Percentiles rank a stretch among this genome's conserved stretches.
These are phyloP conservation scores for Chelmon rostratus DNA, from an alignment of 2,797 vertebrate genomes.

Conservation along the genomic window DNA sequence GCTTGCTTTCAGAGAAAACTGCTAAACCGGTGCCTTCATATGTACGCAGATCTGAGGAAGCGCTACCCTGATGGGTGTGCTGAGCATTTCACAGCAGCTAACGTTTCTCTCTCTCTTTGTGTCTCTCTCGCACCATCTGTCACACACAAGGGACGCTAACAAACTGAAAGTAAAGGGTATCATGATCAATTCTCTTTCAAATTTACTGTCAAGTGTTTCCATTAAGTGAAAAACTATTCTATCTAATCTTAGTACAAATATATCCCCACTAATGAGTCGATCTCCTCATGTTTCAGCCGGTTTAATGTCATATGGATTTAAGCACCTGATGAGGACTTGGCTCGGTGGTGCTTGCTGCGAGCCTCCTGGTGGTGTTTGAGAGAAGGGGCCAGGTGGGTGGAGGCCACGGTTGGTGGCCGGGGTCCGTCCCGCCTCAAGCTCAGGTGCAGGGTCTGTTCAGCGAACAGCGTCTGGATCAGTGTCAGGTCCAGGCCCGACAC, in stretches of 20 bases:
- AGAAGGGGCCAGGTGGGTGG: slow-evolving; percentile 63
- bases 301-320: not conserved
- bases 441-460: slow-evolving; percentile 87
- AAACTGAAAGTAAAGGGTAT: slow-evolving; percentile 18
- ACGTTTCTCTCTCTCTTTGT: not conserved
- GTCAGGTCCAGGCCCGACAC: slow-evolving; percentile 89
- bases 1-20: slow-evolving; percentile 3
- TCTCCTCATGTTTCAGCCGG: not conserved
- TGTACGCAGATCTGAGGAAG: slow-evolving; percentile 12
- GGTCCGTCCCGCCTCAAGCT: slow-evolving; percentile 82
- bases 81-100: slow-evolving; percentile 8
- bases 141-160: not conserved
- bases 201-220: not conserved
- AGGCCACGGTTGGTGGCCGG: slow-evolving; percentile 44
- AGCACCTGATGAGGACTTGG: slow-evolving; percentile 91
- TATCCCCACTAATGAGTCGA: not conserved
- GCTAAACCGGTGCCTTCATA: not conserved
- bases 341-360: slow-evolving; percentile 87
- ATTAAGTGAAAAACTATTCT: slow-evolving; percentile 16
- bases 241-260: not conserved
- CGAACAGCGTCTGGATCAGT: slow-evolving; percentile 91
- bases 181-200: slow-evolving; percentile 20
- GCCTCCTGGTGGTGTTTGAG: slow-evolving; percentile 77
- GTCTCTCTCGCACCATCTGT: slow-evolving; percentile 31
- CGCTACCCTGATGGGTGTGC: not conserved